Conservation (phyloP, 2,113 vertebrate genomes). For the Phalacrocorax carbo region DNA sequence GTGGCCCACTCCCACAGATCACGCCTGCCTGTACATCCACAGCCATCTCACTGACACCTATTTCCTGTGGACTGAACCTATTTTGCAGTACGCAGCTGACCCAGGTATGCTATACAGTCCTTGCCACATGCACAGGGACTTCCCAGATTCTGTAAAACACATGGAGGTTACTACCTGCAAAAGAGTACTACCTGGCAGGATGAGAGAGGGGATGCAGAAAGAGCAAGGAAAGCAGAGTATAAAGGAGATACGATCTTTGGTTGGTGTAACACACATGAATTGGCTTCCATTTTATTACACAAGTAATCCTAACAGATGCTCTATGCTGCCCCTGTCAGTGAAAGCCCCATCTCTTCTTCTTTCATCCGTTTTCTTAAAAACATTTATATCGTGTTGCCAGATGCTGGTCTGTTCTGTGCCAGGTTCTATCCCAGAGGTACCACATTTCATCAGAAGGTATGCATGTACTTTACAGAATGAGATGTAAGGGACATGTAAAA, state of each 20-base stretch:
- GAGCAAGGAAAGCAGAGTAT: not conserved
- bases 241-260: not conserved
- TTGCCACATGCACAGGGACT: not conserved
- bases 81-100: not conserved
- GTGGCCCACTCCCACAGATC: not conserved
- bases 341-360: not conserved
- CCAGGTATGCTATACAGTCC: accelerated
- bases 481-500: not conserved
- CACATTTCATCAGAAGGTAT: not conserved
- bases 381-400: not conserved
- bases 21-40: not conserved
- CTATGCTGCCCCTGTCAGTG: not conserved
- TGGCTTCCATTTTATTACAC: not conserved
- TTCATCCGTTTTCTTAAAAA: not conserved
- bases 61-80: not conserved
- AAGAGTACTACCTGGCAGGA: not conserved
- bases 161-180: not conserved
- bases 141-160: not conserved
- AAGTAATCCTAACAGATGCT: not conserved
- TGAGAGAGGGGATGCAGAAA: not conserved
- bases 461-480: not conserved
- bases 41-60: not conserved
- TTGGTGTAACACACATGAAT: accelerated
- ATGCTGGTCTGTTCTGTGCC: not conserved
- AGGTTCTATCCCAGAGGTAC: not conserved